These are phyloP conservation scores for Sesia bembeciformis DNA, from an alignment of 2,888 invertebrate species.

Conservation along the genomic window DNA sequence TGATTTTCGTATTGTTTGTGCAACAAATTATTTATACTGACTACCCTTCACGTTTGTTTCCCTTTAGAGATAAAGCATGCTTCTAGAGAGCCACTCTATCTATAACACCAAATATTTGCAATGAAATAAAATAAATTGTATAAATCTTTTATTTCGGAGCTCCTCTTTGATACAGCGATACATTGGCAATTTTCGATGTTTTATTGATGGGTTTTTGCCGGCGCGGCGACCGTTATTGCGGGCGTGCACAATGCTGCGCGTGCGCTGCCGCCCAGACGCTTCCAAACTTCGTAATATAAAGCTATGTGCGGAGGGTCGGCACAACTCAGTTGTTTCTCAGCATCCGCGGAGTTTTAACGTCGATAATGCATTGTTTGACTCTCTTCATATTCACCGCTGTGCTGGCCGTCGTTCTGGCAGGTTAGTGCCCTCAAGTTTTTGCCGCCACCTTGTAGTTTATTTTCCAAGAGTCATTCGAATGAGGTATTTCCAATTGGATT, in stretches of 20 bases:
- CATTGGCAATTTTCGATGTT: neutral
- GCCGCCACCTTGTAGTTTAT: conserved; percentile 15
- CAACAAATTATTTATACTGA: too few relatives aligned
- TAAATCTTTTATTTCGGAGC: too few relatives aligned
- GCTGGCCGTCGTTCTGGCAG: conserved; percentile 55
- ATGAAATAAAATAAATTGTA: too few relatives aligned
- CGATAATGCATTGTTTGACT: conserved; percentile 45
- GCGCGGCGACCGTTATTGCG: conserved; percentile 43
- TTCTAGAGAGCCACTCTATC: too few relatives aligned
- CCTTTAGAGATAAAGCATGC: too few relatives aligned
- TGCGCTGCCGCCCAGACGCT: conserved; percentile 29
- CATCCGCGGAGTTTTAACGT: conserved; percentile 34
- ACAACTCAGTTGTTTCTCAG: conserved; percentile 48
- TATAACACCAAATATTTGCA: too few relatives aligned
- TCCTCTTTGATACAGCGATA: neutral
- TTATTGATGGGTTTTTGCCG: conserved; percentile 36
- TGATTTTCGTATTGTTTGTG: too few relatives aligned
- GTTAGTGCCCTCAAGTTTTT: conserved; percentile 67
- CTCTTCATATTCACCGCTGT: conserved; percentile 46
- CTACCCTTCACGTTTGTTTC: too few relatives aligned
- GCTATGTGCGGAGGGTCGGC: conserved; percentile 27
- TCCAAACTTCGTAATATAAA: conserved; percentile 31
- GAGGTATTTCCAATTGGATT: conserved; percentile 31
- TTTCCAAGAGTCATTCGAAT: conserved; percentile 20
- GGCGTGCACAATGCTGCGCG: conserved; percentile 32